phyloP scores from a whole-genome alignment of 2,888 invertebrate species.

The Sminthurides aquaticus region DNA sequence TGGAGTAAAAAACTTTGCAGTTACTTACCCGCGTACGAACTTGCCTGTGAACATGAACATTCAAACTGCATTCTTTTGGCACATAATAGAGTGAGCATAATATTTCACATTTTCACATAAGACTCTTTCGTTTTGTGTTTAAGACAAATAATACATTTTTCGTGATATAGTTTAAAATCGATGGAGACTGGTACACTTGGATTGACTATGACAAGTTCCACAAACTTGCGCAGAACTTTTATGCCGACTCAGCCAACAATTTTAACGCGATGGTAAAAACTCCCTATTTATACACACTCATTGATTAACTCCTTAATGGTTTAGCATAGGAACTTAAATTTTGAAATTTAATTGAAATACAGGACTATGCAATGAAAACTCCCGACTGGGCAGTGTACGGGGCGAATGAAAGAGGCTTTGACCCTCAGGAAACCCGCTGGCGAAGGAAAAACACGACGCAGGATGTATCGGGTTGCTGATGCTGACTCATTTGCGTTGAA shows the following conservation, averaged over 20 bases:
- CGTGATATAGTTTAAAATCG: conserved; percentile 48
- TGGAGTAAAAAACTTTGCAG: conserved; percentile 50
- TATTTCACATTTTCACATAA: no score
- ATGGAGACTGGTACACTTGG: conserved; percentile 55
- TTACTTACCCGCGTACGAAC: conserved; percentile 50
- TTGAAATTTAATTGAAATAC: conserved; percentile 24
- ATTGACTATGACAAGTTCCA: conserved; percentile 55
- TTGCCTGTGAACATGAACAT: conserved; percentile 56
- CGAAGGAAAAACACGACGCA: conserved; percentile 44
- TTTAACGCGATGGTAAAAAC: conserved; percentile 48
- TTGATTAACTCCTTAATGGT: neutral
- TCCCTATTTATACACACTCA: conserved; percentile 4
- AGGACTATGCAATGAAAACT: conserved; percentile 53
- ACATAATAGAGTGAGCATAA: conserved; percentile 49
- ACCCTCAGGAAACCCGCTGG: conserved; percentile 53
- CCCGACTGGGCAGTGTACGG: conserved; percentile 55
- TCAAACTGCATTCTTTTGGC: conserved; percentile 55
- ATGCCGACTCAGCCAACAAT: conserved; percentile 45
- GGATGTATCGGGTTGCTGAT: no score
- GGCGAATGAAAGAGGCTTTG: conserved; percentile 52
- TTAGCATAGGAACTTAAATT: neutral
- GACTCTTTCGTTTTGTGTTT: no score
- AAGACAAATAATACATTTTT: neutral
- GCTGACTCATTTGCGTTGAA: no score
- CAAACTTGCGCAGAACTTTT: conserved; percentile 47